Conservation (phyloP, 2,888 invertebrate genomes). For the Caenorhabditis sp. region DNA sequence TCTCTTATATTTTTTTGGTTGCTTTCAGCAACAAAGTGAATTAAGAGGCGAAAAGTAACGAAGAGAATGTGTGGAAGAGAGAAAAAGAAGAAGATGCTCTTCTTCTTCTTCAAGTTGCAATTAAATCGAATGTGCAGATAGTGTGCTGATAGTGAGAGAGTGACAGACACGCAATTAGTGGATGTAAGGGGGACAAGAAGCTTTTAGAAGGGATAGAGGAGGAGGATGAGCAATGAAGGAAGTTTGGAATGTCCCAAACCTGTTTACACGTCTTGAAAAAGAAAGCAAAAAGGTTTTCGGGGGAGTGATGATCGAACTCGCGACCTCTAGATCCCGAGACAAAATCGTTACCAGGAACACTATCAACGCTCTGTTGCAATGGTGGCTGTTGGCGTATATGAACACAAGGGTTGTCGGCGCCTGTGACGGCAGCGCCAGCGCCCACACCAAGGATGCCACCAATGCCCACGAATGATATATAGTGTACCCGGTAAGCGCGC, state of each 20-base stretch:
- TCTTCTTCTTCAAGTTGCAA: slow-evolving; percentile 51
- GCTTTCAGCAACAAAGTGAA: slow-evolving; percentile 48
- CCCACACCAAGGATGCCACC: no score
- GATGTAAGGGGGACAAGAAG: slow-evolving; percentile 12
- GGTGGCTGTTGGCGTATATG: no score
- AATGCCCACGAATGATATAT: background rate
- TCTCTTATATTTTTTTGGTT: slow-evolving; percentile 7
- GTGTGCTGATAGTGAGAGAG: slow-evolving; percentile 18
- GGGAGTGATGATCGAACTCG: no score
- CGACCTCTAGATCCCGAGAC: no score
- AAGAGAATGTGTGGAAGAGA: slow-evolving; percentile 8
- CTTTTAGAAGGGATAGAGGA: slow-evolving; percentile 4
- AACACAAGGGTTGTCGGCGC: no score
- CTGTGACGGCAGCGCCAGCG: no score
- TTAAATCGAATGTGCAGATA: slow-evolving; percentile 43
- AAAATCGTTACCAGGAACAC: no score
- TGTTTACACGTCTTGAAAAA: no score
- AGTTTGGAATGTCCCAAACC: no score
- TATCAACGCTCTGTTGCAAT: no score
- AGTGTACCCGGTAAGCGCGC: background rate
- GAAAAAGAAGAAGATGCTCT: slow-evolving; percentile 17
- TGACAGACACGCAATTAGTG: slow-evolving; percentile 37
- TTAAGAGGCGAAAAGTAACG: slow-evolving; percentile 59
- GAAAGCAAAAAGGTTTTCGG: no score
- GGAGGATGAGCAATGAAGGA: no score